Conservation (phyloP, 2,888 invertebrate genomes). For the Pyralis farinalis region DNA sequence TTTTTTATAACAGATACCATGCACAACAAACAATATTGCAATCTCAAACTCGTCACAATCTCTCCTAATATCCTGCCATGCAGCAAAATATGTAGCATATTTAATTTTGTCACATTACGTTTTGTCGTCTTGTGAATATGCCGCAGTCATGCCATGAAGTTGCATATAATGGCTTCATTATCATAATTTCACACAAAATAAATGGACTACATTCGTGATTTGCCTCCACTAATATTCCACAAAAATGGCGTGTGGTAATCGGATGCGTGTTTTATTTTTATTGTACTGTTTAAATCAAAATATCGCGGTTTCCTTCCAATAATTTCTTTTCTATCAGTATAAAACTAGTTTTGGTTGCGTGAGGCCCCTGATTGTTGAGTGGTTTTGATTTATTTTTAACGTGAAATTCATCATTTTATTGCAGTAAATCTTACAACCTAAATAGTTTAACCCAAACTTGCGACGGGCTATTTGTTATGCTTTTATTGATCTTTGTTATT, state of each 20-base stretch:
- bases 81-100: constrained; percentile 8
- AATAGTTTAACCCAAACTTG: too few relatives aligned
- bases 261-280: constrained; percentile 27
- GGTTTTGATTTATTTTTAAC: too few relatives aligned
- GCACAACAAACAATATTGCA: too few relatives aligned
- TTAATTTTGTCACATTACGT: constrained; percentile 23
- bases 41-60: too few relatives aligned
- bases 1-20: too few relatives aligned
- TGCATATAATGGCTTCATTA: constrained; percentile 61
- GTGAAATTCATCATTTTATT: too few relatives aligned
- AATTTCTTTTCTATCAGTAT: not conserved
- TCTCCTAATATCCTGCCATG: too few relatives aligned
- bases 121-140: constrained; percentile 43
- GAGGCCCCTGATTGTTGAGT: too few relatives aligned
- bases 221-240: constrained; percentile 41
- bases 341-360: not conserved
- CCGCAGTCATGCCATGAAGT: constrained; percentile 56
- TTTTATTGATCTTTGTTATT: too few relatives aligned
- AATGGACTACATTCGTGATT: constrained; percentile 49
- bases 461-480: too few relatives aligned
- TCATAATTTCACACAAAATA: constrained; percentile 55
- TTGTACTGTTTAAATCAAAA: constrained; percentile 1
- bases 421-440: too few relatives aligned
- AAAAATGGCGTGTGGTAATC: constrained; percentile 33
- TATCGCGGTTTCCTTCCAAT: not conserved